Base-by-base conservation (phyloP, 2,797 vertebrate species). In the Limosa lapponica region DNA sequence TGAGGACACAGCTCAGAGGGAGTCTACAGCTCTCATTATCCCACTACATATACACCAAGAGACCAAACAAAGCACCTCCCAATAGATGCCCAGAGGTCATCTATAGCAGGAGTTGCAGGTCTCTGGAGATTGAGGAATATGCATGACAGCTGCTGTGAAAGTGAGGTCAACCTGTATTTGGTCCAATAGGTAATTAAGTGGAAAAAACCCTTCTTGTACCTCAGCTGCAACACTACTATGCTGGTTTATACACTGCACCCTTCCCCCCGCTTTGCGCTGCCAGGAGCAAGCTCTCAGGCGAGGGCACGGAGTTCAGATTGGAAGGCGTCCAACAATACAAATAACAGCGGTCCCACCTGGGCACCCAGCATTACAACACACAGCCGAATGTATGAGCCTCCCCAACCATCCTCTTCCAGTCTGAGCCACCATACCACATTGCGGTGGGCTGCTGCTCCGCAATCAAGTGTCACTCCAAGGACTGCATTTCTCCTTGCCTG, bases 1-100 rank as follows among this genome's bases (percentile, higher is more conserved):
- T 27, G 7, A 95, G 28, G 0, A 0, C 44, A 57, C 0, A 0
- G 52, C 69, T 82, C 44, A 70, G 25, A 70, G 20, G 39, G 23
- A 75, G 13, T 49, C 77, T 49, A 43, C 54, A 69, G 71, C 30
- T 61, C 46, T 61, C 8, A 0, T 3, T 41, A 27, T 75, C 20
- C 34, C 62, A 57, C 11, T 61, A 81, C 67, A 69, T 32, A 79
- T 19, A 69, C 18, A 43, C 16, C 36, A 69, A 49, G 22, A 24
- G 37, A 87, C 37, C n/a, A 82, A 65, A 57, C 17, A n/a, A 82
- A 62, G 80, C 3, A 2, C 17, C 13, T 82, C 41, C 32, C n/a
- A 48, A 25, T 24, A 74, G 5, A 88, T 3, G 10, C 25, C 30
- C 48, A 44, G n/a, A 91, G 41, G 34, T 75, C 59, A 34, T 24